Evolutionary conservation across 1,140 invertebrate species (phyloP), one percentile per base, ranked within the genome.

Genomic region (Lerema accius): DNA sequence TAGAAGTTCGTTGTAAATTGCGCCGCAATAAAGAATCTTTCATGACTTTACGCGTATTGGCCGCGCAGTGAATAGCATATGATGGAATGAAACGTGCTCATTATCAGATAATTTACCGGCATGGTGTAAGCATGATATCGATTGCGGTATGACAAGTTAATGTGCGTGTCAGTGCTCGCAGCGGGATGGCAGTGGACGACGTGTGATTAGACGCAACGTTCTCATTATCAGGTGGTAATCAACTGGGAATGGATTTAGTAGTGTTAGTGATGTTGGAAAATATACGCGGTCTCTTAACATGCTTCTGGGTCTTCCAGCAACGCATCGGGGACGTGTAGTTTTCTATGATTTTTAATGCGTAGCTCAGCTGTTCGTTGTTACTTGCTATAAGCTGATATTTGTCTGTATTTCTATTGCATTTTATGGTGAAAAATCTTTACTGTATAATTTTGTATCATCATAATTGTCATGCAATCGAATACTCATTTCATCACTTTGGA

Each of bases 141-240:
- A 80, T 78, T 80, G 67, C 78, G 39, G 26, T 39, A 40, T 71
- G 76, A 81, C 78, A 78, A 76, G 71, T 71, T 81, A 81, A 78
- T 81, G 61, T 72, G 61, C 56, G 39, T 72, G 70, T 73, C 71
- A 68, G 28, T 40, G 23, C 43, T 45, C 71, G 43, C 74, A 67
- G 65, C 65, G 73, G 71, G 73, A 35, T 50, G 53, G 67, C 67
- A 73, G 62, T 78, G 73, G 67, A 76, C 43, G 55, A 19, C 43
- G 55, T 63, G 64, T 73, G 75, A 80, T 78, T 73, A 77, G 62
- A 62, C 60, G 23, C 19, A 49, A 61, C 55, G 64, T 63, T 69
- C 69, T 70, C 73, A 78, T 74, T 75, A 77, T 65, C 45, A 43
- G 55, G 43, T 56, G 23, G 37, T 58, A 58, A 58, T 58, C 55